phyloP scores from a whole-genome alignment of 2,888 invertebrate species.

The Tigriopus californicus region DNA sequence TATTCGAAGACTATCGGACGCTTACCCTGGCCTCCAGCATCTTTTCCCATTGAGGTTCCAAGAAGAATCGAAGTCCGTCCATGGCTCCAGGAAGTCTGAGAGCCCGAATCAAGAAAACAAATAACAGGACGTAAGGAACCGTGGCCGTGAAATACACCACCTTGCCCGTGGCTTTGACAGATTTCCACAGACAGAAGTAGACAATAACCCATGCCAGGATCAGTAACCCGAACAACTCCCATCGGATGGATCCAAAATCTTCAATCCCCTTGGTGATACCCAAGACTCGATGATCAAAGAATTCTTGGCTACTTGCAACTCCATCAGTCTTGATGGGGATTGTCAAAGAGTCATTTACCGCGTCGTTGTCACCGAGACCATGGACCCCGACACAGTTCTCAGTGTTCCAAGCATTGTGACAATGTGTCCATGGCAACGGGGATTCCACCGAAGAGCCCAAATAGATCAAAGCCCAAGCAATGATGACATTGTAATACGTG shows the following conservation, averaged over 20 bases:
- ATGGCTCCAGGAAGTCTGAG: constrained; percentile 72
- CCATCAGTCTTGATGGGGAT: neutral
- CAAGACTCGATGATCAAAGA: constrained; percentile 46
- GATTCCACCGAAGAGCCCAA: constrained; percentile 74
- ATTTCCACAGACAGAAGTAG: constrained; percentile 91
- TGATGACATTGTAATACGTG: constrained; percentile 86
- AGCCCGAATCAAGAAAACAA: constrained; percentile 69
- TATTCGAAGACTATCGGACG: neutral
- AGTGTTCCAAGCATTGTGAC: constrained; percentile 68
- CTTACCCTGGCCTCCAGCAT: constrained; percentile 56
- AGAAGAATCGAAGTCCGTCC: constrained; percentile 64
- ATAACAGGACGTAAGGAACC: constrained; percentile 67
- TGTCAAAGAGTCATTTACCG: neutral
- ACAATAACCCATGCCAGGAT: constrained; percentile 82
- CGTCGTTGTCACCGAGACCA: neutral
- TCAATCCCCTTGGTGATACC: constrained; percentile 67
- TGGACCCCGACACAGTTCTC: constrained; percentile 50
- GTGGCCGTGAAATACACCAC: constrained; percentile 55
- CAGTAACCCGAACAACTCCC: constrained; percentile 74
- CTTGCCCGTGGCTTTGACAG: constrained; percentile 63
- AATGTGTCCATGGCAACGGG: constrained; percentile 73
- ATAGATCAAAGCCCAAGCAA: constrained; percentile 82
- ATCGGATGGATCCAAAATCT: constrained; percentile 55
- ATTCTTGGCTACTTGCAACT: constrained; percentile 16
- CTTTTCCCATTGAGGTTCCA: constrained; percentile 64